Percentiles rank a stretch among this genome's conserved stretches.
Conservation (phyloP, 2,888 invertebrate genomes). For the Branchipolynoe longqiensis region DNA sequence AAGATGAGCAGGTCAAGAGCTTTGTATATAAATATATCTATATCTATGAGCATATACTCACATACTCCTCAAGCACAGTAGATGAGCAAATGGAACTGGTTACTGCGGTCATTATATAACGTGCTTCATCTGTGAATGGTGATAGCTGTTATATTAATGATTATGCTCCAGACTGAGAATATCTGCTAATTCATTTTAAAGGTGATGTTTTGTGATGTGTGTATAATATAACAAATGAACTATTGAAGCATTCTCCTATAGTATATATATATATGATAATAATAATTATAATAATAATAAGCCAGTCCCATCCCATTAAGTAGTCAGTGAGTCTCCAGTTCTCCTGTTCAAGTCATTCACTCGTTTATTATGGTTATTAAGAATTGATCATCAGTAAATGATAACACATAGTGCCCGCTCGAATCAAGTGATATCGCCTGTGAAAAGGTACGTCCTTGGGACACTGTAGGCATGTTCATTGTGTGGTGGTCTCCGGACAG, state of each 20-base stretch:
- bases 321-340: constrained; percentile 35
- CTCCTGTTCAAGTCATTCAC: constrained; percentile 44
- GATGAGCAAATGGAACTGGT: constrained; percentile 48
- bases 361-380: constrained; percentile 28
- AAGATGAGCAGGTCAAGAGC: constrained; percentile 49
- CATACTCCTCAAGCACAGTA: constrained; percentile 37
- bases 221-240: constrained; percentile 10
- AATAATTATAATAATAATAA: no score
- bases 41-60: constrained; percentile 45
- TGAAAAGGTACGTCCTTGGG: no score
- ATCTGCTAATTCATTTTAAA: constrained; percentile 45
- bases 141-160: constrained; percentile 38
- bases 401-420: constrained; percentile 37
- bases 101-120: constrained; percentile 27
- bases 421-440: constrained; percentile 26
- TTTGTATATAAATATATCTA: constrained; percentile 53
- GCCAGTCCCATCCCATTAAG: constrained; percentile 55
- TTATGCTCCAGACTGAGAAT: constrained; percentile 36
- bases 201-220: constrained; percentile 50
- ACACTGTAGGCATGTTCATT: no score
- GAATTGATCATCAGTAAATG: constrained; percentile 24
- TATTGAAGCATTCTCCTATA: constrained; percentile 48
- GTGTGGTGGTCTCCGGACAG: no score
- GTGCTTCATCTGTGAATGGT: constrained; percentile 7
- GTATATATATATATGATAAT: no score